Conservation (phyloP, 2,888 invertebrate species). For the Coelinius sp. region DNA sequence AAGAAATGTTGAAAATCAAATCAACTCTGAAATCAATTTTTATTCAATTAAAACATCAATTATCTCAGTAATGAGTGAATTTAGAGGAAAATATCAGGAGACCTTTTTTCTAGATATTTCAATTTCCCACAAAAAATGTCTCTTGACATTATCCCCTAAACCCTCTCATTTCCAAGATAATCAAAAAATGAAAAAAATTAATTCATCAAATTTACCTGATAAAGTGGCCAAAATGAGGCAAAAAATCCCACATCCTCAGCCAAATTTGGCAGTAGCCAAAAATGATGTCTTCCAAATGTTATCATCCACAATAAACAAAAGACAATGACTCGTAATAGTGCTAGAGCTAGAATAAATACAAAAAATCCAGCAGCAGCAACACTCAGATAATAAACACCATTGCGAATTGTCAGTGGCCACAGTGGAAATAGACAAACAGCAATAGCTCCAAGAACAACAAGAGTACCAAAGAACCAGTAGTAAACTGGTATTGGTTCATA, state of each 20-base stretch:
- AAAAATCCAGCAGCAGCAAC: slow-evolving; percentile 96
- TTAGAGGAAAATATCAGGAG: too few species aligned
- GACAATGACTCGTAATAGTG: slow-evolving; percentile 89
- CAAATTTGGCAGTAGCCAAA: slow-evolving; percentile 99
- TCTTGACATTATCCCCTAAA: too few species aligned
- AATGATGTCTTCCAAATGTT: slow-evolving; percentile 90
- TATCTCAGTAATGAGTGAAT: too few species aligned
- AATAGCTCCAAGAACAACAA: slow-evolving; percentile 92
- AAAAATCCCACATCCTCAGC: slow-evolving; percentile 99
- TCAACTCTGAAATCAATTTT: too few species aligned
- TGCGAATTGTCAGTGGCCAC: slow-evolving; percentile 95
- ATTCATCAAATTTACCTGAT: slow-evolving; percentile 75
- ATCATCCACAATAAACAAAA: slow-evolving; percentile 93
- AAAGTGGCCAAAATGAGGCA: slow-evolving; percentile 98
- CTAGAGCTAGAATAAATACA: slow-evolving; percentile 91
- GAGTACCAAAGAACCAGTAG: slow-evolving; percentile 93
- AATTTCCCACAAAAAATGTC: too few species aligned
- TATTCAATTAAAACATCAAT: too few species aligned
- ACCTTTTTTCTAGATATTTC: too few species aligned
- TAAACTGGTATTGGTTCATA: slow-evolving; percentile 96
- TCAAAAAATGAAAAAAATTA: too few species aligned
- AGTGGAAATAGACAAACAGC: slow-evolving; percentile 98
- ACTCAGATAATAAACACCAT: slow-evolving; percentile 96
- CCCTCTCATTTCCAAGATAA: too few species aligned
- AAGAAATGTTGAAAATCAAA: too few species aligned